Base-by-base conservation (phyloP, 2,888 invertebrate genomes). In the Balanococcus diminutus region DNA sequence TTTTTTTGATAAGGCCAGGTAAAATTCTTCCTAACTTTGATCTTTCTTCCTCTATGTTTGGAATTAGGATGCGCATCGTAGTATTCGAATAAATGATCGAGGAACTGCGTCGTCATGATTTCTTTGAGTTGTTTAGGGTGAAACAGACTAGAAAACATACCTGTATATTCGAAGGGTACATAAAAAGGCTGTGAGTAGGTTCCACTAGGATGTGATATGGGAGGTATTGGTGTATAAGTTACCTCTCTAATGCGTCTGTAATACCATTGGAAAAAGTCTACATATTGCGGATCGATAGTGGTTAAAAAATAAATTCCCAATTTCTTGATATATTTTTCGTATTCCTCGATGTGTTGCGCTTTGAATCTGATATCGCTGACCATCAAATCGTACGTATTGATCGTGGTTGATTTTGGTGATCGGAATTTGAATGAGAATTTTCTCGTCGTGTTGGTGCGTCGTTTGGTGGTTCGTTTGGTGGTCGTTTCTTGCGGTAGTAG, bases 211-310 rank as follows among this genome's bases (percentile, higher is more conserved):
- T 28, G 28, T 2, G 16, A 28, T 25, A 67, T 28, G 16, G 67
- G 28, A 1, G 56, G 56, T 67, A 67, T 11, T 67, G 67, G 28
- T 28, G 2, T 16, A 25, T 67, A 8, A 31, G 67, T 67, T 67
- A 67, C 67, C 67, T 67, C 67, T 67, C 67, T 11, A 28, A 67
- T 28, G 16, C 67, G 67, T 67, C 67, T 67, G 67, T 67, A 67
- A 28, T 67, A 67, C 67, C 67, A 67, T 67, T 67, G 67, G 28
- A 19, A 67, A 16, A 67, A 67, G 5, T 67, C 67, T 2, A 14
- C 25, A 14, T 28, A 67, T 16, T 67, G 16, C 11, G 67, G 67
- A 4, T 67, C 28, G 28, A 67, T 67, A 6, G 67, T 28, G 0
- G 28, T 67, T 28, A 25, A 16, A 16, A 67, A 67, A 28, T 28